Evolutionary conservation across 2,113 vertebrate genomes (phyloP).

Genomic region (Brachyhypopomus occidentalis): DNA sequence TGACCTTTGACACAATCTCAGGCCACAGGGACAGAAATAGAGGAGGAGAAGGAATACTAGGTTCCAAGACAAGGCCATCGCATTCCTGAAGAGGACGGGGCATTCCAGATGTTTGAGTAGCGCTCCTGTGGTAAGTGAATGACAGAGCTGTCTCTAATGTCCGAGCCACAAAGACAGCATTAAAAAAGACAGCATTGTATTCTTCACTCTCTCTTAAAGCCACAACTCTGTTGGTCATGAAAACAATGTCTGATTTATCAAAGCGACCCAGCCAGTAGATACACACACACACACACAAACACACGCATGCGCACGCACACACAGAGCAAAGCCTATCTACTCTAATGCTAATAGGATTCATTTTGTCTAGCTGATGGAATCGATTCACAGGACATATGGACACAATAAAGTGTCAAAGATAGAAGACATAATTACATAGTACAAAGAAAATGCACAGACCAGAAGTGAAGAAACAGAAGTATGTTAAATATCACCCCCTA

Average conservation of each 20-base stretch:
- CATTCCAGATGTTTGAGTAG: constrained; percentile 28
- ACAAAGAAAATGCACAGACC: too few species aligned
- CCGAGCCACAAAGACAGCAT: neutral
- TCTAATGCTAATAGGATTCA: neutral
- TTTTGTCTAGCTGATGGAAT: neutral
- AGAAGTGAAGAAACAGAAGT: too few species aligned
- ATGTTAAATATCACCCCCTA: too few species aligned
- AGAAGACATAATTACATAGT: too few species aligned
- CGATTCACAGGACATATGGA: neutral
- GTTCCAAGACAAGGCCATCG: too few species aligned
- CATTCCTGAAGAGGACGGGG: constrained; percentile 25
- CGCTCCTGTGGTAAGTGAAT: constrained; percentile 20
- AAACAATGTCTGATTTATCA: neutral
- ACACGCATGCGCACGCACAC: constrained; percentile 19
- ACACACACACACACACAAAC: constrained; percentile 27
- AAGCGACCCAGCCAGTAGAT: neutral
- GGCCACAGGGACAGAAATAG: too few species aligned
- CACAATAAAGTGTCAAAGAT: neutral
- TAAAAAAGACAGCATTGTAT: too few species aligned
- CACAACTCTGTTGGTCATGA: too few species aligned
- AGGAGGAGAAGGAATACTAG: neutral
- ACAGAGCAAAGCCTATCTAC: constrained; percentile 3
- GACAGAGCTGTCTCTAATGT: neutral
- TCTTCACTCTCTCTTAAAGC: too few species aligned
- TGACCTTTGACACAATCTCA: too few species aligned